Evolutionary conservation across 1,140 invertebrate genomes (phyloP), one percentile per base, ranked within the genome.

Genomic region (Drosophila insularis): DNA sequence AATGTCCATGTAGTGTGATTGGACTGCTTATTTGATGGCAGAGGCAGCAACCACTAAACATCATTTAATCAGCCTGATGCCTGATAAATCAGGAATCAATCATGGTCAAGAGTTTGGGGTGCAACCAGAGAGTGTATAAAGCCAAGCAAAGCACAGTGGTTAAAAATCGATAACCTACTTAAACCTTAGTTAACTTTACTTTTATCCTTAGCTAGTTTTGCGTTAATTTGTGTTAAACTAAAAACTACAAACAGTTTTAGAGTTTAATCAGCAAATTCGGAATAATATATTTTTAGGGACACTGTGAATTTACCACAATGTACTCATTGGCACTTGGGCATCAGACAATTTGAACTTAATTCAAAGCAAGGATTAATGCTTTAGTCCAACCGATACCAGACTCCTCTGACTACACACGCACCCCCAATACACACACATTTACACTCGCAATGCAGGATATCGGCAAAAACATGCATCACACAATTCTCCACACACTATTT

Each of bases 391-490:
- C 54, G 60, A n/a, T 46, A 17, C 32, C 37, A 40, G 39, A 19
- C 35, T 37, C 11, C 10, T 37, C 7, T 6, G 2, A 32, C 6
- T 35, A 19, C 40, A 61, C 37, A 68, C 58, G n/a, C 54, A 35
- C 32, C 10, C 8, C 32, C 8, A 35, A 11, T 11, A 35, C 32
- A 35, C 27, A 19, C 40, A 68, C 61, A 23, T 19, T 13, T 35
- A 19, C 55, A 71, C 56, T 69, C 53, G 58, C 66, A 46, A 14
- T 50, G 67, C 82, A 89, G 76, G 65, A 89, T 74, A 70, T 74
- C 68, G 73, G 70, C 63, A 74, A 74, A 55, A 74, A 68, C 82
- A 81, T 94, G 92, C 89, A 92, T 94, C n/a, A 93, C 92, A 3
- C 92, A 50, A 8, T 17, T 17, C 14, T 46, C 43, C 8, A 50